A percentile compares a stretch with the other conserved stretches of the same genome.
Evolutionary conservation across 2,797 vertebrate species (phyloP).

Genomic region (Notoglanidium macrostoma): DNA sequence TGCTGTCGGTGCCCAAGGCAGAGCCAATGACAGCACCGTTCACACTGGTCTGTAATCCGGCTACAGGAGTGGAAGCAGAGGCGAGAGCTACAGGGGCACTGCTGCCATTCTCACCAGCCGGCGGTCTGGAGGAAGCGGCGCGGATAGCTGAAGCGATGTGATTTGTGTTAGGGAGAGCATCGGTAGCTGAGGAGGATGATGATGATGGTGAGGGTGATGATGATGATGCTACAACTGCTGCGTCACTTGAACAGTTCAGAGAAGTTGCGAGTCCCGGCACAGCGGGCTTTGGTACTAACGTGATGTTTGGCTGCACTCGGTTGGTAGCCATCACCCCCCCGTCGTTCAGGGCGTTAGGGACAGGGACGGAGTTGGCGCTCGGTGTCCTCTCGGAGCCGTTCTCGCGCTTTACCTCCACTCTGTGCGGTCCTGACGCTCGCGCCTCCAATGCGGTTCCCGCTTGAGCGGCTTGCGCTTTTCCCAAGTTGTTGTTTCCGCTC

Average conservation of each 20-base stretch:
- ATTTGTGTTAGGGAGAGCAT: conserved; percentile 66
- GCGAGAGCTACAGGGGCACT: conserved; percentile 69
- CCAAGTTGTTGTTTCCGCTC: conserved; percentile 69
- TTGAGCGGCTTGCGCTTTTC: conserved; percentile 78
- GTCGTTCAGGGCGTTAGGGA: background rate
- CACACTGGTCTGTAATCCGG: conserved; percentile 47
- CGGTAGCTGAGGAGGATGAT: conserved; percentile 61
- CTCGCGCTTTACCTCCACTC: conserved; percentile 74
- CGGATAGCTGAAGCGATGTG: conserved; percentile 68
- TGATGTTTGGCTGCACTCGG: conserved; percentile 65
- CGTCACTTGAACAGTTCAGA: conserved; percentile 64
- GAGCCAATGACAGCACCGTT: conserved; percentile 37
- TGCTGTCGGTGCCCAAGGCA: conserved; percentile 27
- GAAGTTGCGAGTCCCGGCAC: conserved; percentile 75
- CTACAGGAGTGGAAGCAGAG: conserved; percentile 45
- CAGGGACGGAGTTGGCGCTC: conserved; percentile 50
- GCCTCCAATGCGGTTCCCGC: conserved; percentile 72
- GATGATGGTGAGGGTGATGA: conserved; percentile 56
- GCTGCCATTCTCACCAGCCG: conserved; percentile 75
- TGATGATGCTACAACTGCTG: conserved; percentile 57
- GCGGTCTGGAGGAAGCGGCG: conserved; percentile 61
- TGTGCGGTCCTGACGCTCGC: conserved; percentile 74
- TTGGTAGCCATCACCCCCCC: conserved; percentile 10
- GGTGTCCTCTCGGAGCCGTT: conserved; percentile 68
- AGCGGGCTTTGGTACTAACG: conserved; percentile 66